Conservation (phyloP, 2,113 vertebrate species). For the Xiphophorus hellerii region DNA sequence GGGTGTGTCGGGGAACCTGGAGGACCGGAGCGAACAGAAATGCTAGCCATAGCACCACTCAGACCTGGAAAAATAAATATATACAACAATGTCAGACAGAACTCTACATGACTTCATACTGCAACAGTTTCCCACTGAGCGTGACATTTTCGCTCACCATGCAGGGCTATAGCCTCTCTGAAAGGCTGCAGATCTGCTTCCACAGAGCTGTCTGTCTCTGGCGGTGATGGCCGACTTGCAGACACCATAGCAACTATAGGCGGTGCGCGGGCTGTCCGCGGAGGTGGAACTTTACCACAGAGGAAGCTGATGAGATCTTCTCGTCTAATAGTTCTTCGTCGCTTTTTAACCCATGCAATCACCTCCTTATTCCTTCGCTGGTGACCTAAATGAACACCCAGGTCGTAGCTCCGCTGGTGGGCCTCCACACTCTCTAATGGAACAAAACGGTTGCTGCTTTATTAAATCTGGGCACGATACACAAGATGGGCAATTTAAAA, state of each 20-base stretch:
- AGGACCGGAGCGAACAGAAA: constrained; percentile 96
- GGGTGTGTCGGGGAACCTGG: constrained; percentile 98
- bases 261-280: constrained; percentile 91
- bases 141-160: constrained; percentile 82
- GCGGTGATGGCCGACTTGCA: constrained; percentile 88
- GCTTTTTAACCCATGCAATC: constrained; percentile 98
- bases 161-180: constrained; percentile 98
- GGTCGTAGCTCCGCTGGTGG: constrained; percentile 94
- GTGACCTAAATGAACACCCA: constrained; percentile 96
- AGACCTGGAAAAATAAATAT: constrained; percentile 80
- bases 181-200: constrained; percentile 99
- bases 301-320: constrained; percentile 99
- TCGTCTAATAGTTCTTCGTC: constrained; percentile 95
- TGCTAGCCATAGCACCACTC: constrained; percentile 98
- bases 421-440: constrained; percentile 92
- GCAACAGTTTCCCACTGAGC: not conserved
- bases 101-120: not conserved
- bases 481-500: not conserved
- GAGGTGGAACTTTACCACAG: constrained; percentile 97
- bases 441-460: constrained; percentile 2
- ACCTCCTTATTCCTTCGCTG: constrained; percentile 98
- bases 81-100: not conserved
- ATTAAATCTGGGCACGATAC: not conserved
- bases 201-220: constrained; percentile 94
- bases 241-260: constrained; percentile 95